A percentile compares a stretch with the other conserved stretches of the same genome.
Evolutionary conservation across 2,888 invertebrate species (phyloP).

Genomic region (Galeopsomyia nigrocyanea): DNA sequence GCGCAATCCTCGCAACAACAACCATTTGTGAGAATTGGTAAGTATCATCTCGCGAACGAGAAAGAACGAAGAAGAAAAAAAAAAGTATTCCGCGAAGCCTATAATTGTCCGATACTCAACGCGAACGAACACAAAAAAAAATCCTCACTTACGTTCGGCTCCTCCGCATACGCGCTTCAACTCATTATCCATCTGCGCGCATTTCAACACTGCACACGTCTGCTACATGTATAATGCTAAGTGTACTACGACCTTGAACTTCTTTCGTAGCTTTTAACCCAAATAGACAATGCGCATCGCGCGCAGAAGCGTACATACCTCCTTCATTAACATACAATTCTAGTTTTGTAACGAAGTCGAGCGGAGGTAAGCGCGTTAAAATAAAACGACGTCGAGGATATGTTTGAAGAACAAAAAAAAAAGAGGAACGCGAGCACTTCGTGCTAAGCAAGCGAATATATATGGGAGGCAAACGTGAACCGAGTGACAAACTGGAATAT

Average conservation of each 20-base stretch:
- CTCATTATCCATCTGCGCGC: too few relatives aligned
- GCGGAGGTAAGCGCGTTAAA: not conserved
- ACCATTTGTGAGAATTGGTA: too few relatives aligned
- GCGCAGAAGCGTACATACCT: not conserved
- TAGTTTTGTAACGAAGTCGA: constrained; percentile 33
- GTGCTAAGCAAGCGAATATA: constrained; percentile 41
- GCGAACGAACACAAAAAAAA: too few relatives aligned
- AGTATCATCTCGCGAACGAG: too few relatives aligned
- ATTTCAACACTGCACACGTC: too few relatives aligned
- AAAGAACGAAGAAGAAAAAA: too few relatives aligned
- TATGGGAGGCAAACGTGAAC: constrained; percentile 35
- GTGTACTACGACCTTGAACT: constrained; percentile 29
- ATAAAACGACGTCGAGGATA: constrained; percentile 9
- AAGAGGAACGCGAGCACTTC: constrained; percentile 11
- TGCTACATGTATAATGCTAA: too few relatives aligned
- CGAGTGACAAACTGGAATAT: constrained; percentile 32
- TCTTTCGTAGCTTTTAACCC: constrained; percentile 27
- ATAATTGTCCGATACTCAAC: too few relatives aligned
- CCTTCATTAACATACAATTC: constrained; percentile 42
- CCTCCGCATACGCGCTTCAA: too few relatives aligned
- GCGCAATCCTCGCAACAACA: too few relatives aligned
- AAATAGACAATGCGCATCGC: constrained; percentile 29
- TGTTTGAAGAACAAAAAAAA: not conserved
- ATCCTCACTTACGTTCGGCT: too few relatives aligned
- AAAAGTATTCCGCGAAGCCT: too few relatives aligned